Evolutionary conservation across 2,888 invertebrate genomes (phyloP).

Genomic region (Eueremaeus valkanovi): DNA sequence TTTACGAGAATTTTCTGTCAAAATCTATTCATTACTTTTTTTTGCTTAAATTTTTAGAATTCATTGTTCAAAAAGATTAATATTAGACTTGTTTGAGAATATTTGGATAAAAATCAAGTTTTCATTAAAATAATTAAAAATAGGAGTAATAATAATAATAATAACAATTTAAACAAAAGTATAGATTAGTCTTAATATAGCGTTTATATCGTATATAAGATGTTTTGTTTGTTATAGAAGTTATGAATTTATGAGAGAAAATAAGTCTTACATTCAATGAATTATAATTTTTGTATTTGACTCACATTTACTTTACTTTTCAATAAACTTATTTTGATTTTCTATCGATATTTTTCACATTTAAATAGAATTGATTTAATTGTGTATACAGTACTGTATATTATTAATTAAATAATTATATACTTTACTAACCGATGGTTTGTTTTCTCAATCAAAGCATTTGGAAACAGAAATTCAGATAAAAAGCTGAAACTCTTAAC

Average conservation of each 20-base stretch:
- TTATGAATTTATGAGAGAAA: neutral
- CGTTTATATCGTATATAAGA: neutral
- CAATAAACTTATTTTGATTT: neutral
- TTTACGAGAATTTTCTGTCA: neutral
- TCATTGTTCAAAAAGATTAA: neutral
- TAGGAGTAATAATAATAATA: no score
- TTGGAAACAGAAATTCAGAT: no score
- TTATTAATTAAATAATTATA: no score
- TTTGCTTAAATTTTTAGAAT: neutral
- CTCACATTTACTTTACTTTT: slow-evolving; percentile 3
- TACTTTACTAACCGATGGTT: neutral
- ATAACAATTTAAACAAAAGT: slow-evolving; percentile 1
- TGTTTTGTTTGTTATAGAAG: neutral
- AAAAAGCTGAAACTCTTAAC: no score
- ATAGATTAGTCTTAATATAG: neutral
- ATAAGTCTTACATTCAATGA: neutral
- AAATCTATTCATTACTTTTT: neutral
- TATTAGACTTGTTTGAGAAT: neutral
- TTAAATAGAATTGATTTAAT: neutral
- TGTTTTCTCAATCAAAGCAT: neutral
- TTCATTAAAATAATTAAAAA: neutral
- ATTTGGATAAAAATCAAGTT: neutral
- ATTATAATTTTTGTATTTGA: neutral
- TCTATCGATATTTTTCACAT: slow-evolving; percentile 12
- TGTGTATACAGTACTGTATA: no score